Evolutionary conservation across 2,113 vertebrate species (phyloP).

Genomic region (Ceratotherium simum): DNA sequence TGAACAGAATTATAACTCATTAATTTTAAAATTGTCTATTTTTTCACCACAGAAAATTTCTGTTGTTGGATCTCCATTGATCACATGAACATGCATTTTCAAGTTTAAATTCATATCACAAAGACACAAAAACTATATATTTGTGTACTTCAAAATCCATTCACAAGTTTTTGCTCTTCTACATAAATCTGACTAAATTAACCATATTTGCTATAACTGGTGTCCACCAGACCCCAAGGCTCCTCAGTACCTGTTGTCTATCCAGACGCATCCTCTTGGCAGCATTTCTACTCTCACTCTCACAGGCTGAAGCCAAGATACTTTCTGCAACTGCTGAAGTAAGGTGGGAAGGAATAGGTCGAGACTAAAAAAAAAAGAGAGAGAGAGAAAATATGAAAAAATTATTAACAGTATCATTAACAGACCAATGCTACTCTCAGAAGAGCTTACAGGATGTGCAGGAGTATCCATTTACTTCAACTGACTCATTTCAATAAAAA

Average conservation of each 20-base stretch:
- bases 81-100: neutral
- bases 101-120: slow-evolving; percentile 38
- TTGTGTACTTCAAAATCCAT: neutral
- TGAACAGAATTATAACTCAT: neutral
- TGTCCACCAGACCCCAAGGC: slow-evolving; percentile 22
- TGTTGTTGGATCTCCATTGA: neutral
- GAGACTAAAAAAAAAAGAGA: slow-evolving; percentile 88
- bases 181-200: slow-evolving; percentile 21
- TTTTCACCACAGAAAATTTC: neutral
- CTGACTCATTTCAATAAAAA: slow-evolving; percentile 84
- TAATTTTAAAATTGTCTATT: neutral
- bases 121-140: slow-evolving; percentile 51
- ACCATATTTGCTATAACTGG: neutral
- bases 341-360: slow-evolving; percentile 93
- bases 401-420: slow-evolving; percentile 83
- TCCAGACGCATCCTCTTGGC: slow-evolving; percentile 93
- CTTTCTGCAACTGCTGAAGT: slow-evolving; percentile 94
- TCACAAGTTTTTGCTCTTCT: slow-evolving; percentile 44
- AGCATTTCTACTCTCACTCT: slow-evolving; percentile 92
- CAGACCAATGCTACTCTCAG: slow-evolving; percentile 47
- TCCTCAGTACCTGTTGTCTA: slow-evolving; percentile 89
- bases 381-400: slow-evolving; percentile 78
- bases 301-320: slow-evolving; percentile 93
- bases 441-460: slow-evolving; percentile 72
- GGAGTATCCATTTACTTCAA: slow-evolving; percentile 81